These are phyloP conservation scores for Falco peregrinus DNA, from an alignment of 2,797 vertebrate genomes.

Conservation along the genomic window DNA sequence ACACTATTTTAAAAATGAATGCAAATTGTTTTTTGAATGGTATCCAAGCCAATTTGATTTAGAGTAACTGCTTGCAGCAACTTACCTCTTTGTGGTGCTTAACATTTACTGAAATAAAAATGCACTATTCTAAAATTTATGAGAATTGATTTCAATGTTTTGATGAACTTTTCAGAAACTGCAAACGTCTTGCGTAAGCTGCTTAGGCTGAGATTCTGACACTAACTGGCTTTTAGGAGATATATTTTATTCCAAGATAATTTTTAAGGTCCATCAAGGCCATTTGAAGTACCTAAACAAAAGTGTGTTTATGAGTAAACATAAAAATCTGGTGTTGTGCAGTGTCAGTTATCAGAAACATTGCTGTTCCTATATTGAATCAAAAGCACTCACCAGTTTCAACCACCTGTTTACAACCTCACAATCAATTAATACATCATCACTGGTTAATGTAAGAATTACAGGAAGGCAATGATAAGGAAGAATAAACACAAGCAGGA, in stretches of 20 bases:
- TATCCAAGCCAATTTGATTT: neutral
- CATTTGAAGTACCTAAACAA: neutral
- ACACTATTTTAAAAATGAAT: constrained; percentile 15
- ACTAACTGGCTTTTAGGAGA: neutral
- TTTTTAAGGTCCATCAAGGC: neutral
- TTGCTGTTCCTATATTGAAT: neutral
- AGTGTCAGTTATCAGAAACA: neutral
- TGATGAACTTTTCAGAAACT: constrained; percentile 43
- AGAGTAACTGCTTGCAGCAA: constrained; percentile 12
- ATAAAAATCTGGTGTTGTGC: neutral
- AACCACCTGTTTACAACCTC: neutral
- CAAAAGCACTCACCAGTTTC: neutral
- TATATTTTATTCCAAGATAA: neutral
- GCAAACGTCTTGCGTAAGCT: neutral
- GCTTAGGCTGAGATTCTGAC: neutral
- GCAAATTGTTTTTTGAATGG: constrained; percentile 10
- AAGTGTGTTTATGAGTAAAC: neutral
- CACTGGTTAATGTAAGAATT: constrained; percentile 26
- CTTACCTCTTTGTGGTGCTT: neutral
- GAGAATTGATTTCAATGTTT: constrained; percentile 7
- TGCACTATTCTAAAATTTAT: constrained; percentile 19
- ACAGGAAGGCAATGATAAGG: constrained; percentile 32
- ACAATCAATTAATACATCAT: constrained; percentile 8
- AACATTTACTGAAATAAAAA: constrained; percentile 53
- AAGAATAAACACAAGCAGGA: constrained; percentile 25